Conservation (phyloP, 2,113 vertebrate genomes). For the Zapus hudsonius region DNA sequence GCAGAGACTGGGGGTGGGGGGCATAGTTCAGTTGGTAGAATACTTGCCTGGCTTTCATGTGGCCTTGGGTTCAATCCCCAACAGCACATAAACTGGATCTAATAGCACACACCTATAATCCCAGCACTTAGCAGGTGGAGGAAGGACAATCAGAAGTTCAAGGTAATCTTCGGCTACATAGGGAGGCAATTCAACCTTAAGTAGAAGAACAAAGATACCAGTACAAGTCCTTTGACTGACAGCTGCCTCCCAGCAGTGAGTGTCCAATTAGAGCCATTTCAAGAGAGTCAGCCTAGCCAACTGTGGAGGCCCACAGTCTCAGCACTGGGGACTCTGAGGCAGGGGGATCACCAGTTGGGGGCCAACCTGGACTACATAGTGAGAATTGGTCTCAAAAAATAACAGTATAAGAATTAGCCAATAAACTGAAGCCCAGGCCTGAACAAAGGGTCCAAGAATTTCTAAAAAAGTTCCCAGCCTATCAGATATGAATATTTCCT, state of each 20-base stretch:
- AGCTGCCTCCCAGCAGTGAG: too few relatives aligned
- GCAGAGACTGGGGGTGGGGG: too few relatives aligned
- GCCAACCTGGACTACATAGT: background rate
- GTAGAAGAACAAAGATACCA: background rate
- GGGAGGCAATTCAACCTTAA: background rate
- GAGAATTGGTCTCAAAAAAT: background rate
- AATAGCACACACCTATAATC: too few relatives aligned
- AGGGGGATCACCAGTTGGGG: background rate
- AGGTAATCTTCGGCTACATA: too few relatives aligned
- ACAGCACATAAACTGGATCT: too few relatives aligned
- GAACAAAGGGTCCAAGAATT: background rate
- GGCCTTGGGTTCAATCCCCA: too few relatives aligned
- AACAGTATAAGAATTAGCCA: too few relatives aligned
- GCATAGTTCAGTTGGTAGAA: too few relatives aligned
- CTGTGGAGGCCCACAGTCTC: too few relatives aligned
- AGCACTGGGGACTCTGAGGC: background rate
- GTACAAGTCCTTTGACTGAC: background rate
- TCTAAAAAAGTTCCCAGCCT: background rate
- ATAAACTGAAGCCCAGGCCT: background rate
- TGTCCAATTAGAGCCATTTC: background rate
- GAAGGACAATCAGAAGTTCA: too few relatives aligned
- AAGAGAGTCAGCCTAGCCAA: background rate
- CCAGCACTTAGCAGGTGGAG: too few relatives aligned
- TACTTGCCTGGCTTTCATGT: too few relatives aligned
- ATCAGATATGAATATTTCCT: background rate